Evolutionary conservation across 2,888 invertebrate species (phyloP), one percentile per base, ranked within the genome.

Genomic region (Eupithecia inturbata): DNA sequence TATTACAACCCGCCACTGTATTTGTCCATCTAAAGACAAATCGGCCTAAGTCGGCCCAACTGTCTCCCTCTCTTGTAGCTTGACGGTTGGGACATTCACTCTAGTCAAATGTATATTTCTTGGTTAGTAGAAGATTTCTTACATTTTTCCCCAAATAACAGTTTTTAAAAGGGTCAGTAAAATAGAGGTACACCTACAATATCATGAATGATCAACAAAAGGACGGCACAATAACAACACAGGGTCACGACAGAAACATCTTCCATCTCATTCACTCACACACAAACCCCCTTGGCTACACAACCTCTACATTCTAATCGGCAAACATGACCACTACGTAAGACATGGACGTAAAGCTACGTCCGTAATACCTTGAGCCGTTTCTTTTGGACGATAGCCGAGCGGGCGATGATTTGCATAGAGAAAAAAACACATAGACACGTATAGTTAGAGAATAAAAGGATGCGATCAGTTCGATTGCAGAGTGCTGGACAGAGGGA

Each of bases 341-440:
- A 82, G 67, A 74, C 70, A 67, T 71, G 84, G 86, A 81, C 81
- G 57, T 57, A 57, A 5, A 57, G 26, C 26, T 26, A 57, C 83
- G 80, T 80, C 79, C 64, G 87, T 66, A 91, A 91, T 95, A 95
- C 95, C 95, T 95, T 95, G 89, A 92, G 91, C 87, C 91, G 94
- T 87, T 89, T 94, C 95, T 96, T 93, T 92, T 76, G 73, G 71
- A 95, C 96, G 96, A 95, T 92, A 94, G 94, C 94, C 94, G 94
- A 95, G 94, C 94, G 92, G 94, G 95, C 93, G 95, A 95, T 95
- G 94, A 95, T 95, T 96, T 96, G 96, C 96, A 96, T 95, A 95
- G 92, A 95, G 95, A 96, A 96, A 96, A 96, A 89, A 96, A 96
- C 96, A 96, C 95, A 96, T 95, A 95, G 94, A 95, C 93, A 95